Base-by-base conservation (phyloP, 1,140 invertebrate species). In the Heliconius hermathena region DNA sequence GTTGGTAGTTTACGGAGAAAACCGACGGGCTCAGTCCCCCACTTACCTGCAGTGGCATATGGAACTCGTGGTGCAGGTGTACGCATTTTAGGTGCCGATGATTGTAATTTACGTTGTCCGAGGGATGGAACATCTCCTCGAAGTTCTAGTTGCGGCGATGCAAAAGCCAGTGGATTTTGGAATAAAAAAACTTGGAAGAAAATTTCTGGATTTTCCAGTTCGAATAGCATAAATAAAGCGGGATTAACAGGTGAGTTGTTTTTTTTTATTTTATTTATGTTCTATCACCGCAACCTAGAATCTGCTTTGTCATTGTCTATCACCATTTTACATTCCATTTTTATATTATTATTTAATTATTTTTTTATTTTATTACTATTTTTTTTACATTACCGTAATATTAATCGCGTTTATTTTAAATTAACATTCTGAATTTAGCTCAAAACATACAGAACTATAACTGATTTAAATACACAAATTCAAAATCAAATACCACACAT, bases 101-200 rank as follows among this genome's bases (percentile, higher is more conserved):
- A 93, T 77, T 90, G 91, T 76, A 90, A 85, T 52, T 81, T 90
- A 57, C 87, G 93, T 22, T 90, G 89, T 76, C 88, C 90, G 38
- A 89, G 85, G 83, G 92, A 94, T 60, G 76, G 80, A 20, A 80
- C 87, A 16, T 94, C 93, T 1, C 90, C 93, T 26, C 84, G 93
- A 41, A 95, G 94, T 81, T 94, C 93, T 26, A 95, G 93, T 81
- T 94, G 94, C 82, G 94, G 93, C 16, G 93, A 93, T 73, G 93
- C 93, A n/a, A 95, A 94, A 84, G 85, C 92, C 9, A 95, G 94
- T 75, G 95, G 96, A 54, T 96, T 96, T 85, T 96, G 96, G 95
- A 97, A 96, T 81, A 96, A 96, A 91, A 97, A 97, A 85, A 95
- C 96, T 2, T 97, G 97, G 97, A 97, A 96, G 87, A 97, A 97